Conservation (phyloP, 2,113 vertebrate genomes). For the Falcunculus frontatus region DNA sequence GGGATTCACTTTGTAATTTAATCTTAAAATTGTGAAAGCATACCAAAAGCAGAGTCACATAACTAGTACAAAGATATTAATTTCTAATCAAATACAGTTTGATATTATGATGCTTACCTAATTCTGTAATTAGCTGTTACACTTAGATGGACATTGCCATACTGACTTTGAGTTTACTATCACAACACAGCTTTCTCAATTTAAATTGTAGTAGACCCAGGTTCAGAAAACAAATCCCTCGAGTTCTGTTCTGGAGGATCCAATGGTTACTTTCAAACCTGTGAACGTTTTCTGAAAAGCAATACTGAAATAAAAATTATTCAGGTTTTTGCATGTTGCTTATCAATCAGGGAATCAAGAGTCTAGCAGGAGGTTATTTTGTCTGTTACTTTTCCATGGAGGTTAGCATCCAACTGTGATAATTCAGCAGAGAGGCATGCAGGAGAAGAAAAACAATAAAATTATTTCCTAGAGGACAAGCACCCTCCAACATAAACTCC, state of each 20-base stretch:
- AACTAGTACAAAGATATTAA: not conserved
- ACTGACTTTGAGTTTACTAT: not conserved
- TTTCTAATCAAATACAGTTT: not conserved
- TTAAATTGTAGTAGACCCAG: not conserved
- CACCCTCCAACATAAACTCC: not conserved
- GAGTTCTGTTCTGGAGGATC: not conserved
- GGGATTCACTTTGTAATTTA: not conserved
- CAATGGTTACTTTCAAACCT: not conserved
- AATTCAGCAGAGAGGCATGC: not conserved
- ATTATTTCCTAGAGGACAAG: not conserved
- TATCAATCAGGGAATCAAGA: not conserved
- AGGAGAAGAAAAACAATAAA: not conserved
- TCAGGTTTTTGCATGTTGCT: not conserved
- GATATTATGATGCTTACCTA: not conserved
- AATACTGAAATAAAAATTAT: not conserved
- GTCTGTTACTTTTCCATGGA: not conserved
- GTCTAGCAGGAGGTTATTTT: not conserved
- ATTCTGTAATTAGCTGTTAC: not conserved
- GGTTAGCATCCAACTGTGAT: not conserved
- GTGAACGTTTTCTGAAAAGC: not conserved
- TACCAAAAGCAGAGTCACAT: not conserved
- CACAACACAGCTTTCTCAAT: not conserved
- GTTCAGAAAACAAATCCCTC: not conserved
- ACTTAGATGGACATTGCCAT: not conserved
- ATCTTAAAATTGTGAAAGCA: not conserved